Conservation (phyloP, 2,888 invertebrate genomes). For the Odontocerum albicorne region DNA sequence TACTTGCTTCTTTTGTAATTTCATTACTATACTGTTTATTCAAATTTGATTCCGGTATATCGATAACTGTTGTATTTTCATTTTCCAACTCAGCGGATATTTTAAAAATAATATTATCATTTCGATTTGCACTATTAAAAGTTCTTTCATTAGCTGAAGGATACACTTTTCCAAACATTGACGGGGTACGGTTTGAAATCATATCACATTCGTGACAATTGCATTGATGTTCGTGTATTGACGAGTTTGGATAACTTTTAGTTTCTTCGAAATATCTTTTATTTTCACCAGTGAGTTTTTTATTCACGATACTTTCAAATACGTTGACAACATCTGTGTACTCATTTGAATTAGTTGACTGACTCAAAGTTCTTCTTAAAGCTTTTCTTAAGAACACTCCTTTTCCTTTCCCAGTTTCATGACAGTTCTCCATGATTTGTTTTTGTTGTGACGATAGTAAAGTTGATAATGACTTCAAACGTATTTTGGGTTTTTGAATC, state of each 20-base stretch:
- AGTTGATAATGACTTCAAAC: no score
- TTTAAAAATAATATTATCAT: conserved; percentile 1
- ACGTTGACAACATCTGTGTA: conserved; percentile 5
- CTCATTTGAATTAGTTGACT: background rate
- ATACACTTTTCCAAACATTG: conserved; percentile 6
- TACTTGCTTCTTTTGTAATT: background rate
- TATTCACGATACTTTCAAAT: conserved; percentile 14
- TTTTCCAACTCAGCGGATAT: no score
- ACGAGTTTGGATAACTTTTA: background rate
- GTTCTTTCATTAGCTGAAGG: conserved; percentile 1
- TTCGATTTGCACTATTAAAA: background rate
- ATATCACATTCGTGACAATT: conserved; percentile 5
- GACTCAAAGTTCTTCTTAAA: conserved; percentile 4
- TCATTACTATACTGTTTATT: background rate
- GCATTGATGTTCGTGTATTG: background rate
- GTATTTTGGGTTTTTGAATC: no score
- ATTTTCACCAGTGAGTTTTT: conserved; percentile 1
- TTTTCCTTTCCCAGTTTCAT: background rate
- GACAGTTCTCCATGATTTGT: background rate
- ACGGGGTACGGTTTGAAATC: background rate
- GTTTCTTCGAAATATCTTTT: background rate
- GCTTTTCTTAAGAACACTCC: conserved; percentile 1
- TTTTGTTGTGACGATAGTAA: no score
- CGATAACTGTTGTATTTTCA: no score
- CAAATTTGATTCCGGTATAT: no score